Evolutionary conservation across 2,888 invertebrate genomes (phyloP).

Genomic region (Himalopsyche kuldschensis): DNA sequence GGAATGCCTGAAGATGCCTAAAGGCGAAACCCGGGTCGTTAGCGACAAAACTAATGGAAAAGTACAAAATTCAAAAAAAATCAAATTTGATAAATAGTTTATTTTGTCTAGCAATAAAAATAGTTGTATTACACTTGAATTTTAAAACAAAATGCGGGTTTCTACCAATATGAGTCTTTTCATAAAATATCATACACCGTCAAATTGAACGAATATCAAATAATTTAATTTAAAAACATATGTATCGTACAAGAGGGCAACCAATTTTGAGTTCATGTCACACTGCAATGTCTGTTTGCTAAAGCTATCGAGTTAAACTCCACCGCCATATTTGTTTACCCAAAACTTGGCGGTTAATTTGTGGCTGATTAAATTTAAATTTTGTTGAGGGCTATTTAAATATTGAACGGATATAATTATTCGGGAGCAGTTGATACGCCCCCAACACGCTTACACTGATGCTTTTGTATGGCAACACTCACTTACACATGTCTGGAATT

Average conservation of each 20-base stretch:
- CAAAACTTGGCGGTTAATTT: conserved; percentile 25
- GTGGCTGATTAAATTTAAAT: conserved; percentile 35
- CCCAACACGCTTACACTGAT: neutral
- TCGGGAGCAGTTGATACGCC: neutral
- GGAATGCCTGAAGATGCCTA: too few species aligned
- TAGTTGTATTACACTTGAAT: too few species aligned
- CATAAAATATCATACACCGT: too few species aligned
- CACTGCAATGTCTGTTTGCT: neutral
- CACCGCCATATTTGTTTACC: neutral
- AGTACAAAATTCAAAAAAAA: too few species aligned
- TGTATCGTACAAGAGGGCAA: neutral
- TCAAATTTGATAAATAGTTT: too few species aligned
- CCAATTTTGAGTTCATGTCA: neutral
- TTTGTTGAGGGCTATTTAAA: conserved; percentile 24
- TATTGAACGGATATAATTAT: conserved; percentile 28
- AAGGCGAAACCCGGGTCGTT: too few species aligned
- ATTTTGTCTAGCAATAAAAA: too few species aligned
- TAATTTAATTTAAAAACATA: neutral
- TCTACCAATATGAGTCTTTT: too few species aligned
- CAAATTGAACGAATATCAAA: neutral
- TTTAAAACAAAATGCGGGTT: too few species aligned
- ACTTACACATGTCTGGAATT: neutral
- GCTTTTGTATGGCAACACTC: neutral
- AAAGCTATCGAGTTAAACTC: neutral
- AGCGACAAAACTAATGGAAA: too few species aligned